Evolutionary conservation across 2,797 vertebrate species (phyloP).

Genomic region (Psittacula echo): DNA sequence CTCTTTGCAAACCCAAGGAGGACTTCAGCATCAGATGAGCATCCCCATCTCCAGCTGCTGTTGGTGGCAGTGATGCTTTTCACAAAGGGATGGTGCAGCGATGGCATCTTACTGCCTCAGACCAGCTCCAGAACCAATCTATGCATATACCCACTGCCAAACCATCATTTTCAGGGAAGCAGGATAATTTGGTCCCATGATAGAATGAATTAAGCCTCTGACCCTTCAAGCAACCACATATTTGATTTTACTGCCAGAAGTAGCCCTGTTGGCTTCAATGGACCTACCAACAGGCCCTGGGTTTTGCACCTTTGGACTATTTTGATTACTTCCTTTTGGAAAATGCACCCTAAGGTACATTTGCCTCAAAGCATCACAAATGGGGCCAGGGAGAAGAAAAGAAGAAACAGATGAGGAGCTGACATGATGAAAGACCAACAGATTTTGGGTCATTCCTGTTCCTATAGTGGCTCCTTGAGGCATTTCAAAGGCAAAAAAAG

Average conservation of each 20-base stretch:
- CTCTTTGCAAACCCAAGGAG: neutral
- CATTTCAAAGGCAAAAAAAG: neutral
- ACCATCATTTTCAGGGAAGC: rapidly evolving
- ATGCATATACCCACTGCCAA: rapidly evolving
- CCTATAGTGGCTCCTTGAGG: neutral
- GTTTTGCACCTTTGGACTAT: neutral
- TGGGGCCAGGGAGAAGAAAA: neutral
- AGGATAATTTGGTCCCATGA: neutral
- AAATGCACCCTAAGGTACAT: neutral
- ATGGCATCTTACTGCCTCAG: neutral
- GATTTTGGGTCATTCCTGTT: neutral
- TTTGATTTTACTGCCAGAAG: neutral
- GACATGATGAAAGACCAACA: neutral
- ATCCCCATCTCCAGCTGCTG: neutral
- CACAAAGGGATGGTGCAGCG: neutral
- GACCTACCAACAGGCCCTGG: rapidly evolving
- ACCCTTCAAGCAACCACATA: rapidly evolving
- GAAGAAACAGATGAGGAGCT: neutral
- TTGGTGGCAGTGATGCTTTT: rapidly evolving
- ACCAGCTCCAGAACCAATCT: neutral
- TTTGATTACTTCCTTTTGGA: neutral
- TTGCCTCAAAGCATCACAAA: neutral
- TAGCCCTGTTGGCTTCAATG: rapidly evolving
- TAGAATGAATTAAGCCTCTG: neutral
- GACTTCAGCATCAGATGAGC: rapidly evolving